Conservation (phyloP, 2,888 invertebrate species). For the Lithodes maja region DNA sequence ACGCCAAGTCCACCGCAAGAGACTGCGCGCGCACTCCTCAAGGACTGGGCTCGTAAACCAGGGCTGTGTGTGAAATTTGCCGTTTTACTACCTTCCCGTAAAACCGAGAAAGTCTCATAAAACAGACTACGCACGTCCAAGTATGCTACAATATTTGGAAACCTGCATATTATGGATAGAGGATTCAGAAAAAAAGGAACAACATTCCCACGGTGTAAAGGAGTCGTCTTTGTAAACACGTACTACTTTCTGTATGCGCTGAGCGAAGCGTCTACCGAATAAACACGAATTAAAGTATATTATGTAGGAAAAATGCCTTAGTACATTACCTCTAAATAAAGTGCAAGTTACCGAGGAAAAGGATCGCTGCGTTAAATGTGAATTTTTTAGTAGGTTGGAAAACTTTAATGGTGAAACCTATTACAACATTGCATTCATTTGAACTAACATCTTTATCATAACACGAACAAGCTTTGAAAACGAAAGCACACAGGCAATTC, state of each 20-base stretch:
- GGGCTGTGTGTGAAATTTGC: slow-evolving; percentile 3
- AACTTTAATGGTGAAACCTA: not conserved
- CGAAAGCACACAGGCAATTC: not conserved
- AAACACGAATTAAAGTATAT: not conserved
- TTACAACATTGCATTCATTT: not conserved
- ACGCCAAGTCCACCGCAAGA: too few relatives aligned
- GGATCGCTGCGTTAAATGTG: not conserved
- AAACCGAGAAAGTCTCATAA: slow-evolving; percentile 54
- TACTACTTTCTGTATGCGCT: slow-evolving; percentile 25
- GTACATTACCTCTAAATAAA: slow-evolving; percentile 2
- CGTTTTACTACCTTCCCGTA: slow-evolving; percentile 44
- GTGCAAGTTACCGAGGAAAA: not conserved
- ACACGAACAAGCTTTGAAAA: not conserved
- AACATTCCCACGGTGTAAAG: slow-evolving; percentile 34
- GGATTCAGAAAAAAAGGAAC: slow-evolving; percentile 20
- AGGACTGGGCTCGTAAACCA: not conserved
- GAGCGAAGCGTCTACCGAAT: not conserved
- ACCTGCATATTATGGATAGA: slow-evolving; percentile 24
- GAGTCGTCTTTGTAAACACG: slow-evolving; percentile 17
- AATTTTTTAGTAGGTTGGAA: not conserved
- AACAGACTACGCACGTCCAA: slow-evolving; percentile 49
- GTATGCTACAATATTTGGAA: slow-evolving; percentile 48
- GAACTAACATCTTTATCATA: not conserved
- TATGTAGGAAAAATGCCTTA: not conserved
- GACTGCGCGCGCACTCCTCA: too few relatives aligned